These are phyloP conservation scores for Hedychridium roseum DNA, from an alignment of 2,888 invertebrate genomes.

Conservation along the genomic window DNA sequence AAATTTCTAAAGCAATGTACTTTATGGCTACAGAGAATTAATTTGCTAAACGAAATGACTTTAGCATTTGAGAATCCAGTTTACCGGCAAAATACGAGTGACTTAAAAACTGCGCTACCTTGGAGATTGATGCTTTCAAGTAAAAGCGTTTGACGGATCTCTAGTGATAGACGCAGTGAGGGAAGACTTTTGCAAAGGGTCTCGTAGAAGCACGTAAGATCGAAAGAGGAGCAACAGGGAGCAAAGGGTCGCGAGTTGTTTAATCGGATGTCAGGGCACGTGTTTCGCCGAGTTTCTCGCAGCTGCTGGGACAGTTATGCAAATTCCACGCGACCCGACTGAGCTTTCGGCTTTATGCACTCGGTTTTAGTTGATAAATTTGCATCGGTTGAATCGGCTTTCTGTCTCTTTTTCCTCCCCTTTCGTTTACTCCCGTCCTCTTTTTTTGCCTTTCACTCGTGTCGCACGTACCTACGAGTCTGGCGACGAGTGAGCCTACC, in stretches of 20 bases:
- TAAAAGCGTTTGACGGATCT: too few relatives aligned
- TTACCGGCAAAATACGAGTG: too few relatives aligned
- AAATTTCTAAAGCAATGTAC: too few relatives aligned
- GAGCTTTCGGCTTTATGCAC: conserved; percentile 58
- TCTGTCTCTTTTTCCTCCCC: conserved; percentile 5
- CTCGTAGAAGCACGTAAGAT: conserved; percentile 13
- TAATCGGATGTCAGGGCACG: conserved; percentile 56
- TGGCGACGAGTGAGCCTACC: conserved; percentile 19
- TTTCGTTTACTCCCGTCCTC: too few relatives aligned
- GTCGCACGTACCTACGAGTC: conserved; percentile 37
- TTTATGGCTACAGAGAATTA: too few relatives aligned
- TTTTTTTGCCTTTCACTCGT: conserved; percentile 40
- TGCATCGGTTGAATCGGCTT: conserved; percentile 55
- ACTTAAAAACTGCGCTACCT: too few relatives aligned
- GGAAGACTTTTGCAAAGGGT: too few relatives aligned
- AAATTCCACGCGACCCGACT: conserved; percentile 53
- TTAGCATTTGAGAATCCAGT: too few relatives aligned
- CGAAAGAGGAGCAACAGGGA: conserved; percentile 31
- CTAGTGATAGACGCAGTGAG: too few relatives aligned
- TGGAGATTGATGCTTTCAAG: too few relatives aligned
- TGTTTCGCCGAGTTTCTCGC: conserved; percentile 53
- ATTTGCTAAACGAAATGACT: too few relatives aligned
- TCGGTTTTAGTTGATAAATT: conserved; percentile 55
- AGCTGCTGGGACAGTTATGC: conserved; percentile 61
- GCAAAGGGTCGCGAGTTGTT: conserved; percentile 43